Evolutionary conservation across 2,888 invertebrate species (phyloP), one percentile per base, ranked within the genome.

Genomic region (Habroteleia sp.): DNA sequence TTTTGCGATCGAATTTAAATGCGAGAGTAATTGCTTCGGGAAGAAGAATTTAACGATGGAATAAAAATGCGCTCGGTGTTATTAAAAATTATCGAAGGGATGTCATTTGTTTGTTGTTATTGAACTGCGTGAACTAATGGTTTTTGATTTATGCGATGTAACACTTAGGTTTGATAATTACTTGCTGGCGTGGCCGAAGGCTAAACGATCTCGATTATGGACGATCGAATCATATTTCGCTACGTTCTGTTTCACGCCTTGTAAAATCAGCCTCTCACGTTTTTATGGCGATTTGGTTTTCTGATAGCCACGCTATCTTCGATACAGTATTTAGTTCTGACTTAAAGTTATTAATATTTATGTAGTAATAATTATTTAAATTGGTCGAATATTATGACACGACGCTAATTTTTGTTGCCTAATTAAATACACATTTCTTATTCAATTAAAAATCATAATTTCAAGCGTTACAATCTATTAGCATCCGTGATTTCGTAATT

Each of bases 1-100:
- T 62, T 71, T 62, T 46, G 60, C 39, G 11, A 37, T 42, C 42
- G 25, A 62, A 62, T 62, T 50, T 44, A 52, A 62, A 54, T 54
- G 14, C 27, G 16, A 16, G 35, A 31, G 14, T 68, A 58, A 68
- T 58, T 68, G 42, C 50, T 50, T 27, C 8, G 48, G 20, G 7
- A 48, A 50, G 42, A 11, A 33, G 14, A 7, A 4, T 31, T 41
- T 58, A 48, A 50, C 58, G 56, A 25, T 23, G 48, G 14, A 31
- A 56, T 68, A 56, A 68, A 68, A 56, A 46, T 52, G 33, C 42
- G n/a, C 1, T 10, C 16, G 13, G 33, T n/a, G 11, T 25, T 42
- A 65, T 52, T 50, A 63, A 63, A 52, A 65, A 65, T 50, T 44
- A 52, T 52, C 31, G 8, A 8, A 25, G 16, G 6, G 23, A 25